Evolutionary conservation across 2,888 invertebrate genomes (phyloP).

Genomic region (Antheraea assamensis): DNA sequence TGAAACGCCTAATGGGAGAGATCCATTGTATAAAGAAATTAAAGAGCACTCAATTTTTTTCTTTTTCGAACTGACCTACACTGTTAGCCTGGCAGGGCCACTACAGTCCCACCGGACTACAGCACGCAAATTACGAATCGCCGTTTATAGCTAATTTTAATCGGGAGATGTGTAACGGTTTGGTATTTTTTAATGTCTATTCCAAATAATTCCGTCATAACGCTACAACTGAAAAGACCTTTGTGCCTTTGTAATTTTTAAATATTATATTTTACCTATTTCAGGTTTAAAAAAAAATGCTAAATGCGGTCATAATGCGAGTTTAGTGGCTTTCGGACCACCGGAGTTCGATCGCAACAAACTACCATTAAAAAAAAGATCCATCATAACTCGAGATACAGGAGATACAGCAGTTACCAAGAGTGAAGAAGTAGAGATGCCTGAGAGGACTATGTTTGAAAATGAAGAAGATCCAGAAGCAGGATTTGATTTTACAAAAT

Average conservation of each 20-base stretch:
- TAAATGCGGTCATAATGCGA: conserved; percentile 3
- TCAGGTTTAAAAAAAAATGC: conserved; percentile 19
- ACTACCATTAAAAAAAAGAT: conserved; percentile 31
- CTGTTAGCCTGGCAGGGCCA: too few relatives aligned
- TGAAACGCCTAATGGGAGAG: too few relatives aligned
- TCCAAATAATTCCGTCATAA: neutral
- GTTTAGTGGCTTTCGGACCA: conserved; percentile 44
- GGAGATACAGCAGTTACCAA: conserved; percentile 22
- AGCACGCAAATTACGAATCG: too few relatives aligned
- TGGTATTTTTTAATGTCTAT: neutral
- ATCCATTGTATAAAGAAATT: too few relatives aligned
- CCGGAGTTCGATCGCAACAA: conserved; percentile 35
- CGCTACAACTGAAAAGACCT: neutral
- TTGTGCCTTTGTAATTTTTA: too few relatives aligned
- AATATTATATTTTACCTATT: neutral
- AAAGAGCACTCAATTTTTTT: too few relatives aligned
- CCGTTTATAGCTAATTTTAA: too few relatives aligned
- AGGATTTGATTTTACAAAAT: neutral
- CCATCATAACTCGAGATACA: conserved; percentile 24
- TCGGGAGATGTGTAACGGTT: too few relatives aligned
- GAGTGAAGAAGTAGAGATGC: conserved; percentile 17
- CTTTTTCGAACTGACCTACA: too few relatives aligned
- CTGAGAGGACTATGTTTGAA: neutral
- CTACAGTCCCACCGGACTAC: too few relatives aligned
- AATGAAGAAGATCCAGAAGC: conserved; percentile 6